phyloP scores from a whole-genome alignment of 2,113 vertebrate genomes.

The Muscicapa adusta region DNA sequence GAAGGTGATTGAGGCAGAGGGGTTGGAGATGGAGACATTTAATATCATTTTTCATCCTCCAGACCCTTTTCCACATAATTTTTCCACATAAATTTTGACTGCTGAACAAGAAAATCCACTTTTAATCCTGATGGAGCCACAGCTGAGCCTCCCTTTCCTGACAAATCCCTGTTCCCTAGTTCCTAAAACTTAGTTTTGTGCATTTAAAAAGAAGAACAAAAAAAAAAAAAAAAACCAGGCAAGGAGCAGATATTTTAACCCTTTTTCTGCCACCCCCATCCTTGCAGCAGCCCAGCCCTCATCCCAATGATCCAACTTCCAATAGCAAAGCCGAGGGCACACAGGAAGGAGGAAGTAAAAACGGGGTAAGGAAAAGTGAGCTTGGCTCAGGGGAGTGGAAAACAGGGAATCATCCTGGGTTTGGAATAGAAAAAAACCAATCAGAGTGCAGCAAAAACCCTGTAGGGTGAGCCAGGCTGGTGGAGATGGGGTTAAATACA shows the following conservation, averaged over 20 bases:
- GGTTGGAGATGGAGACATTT: fast-evolving
- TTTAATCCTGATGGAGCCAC: not conserved
- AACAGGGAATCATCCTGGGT: not conserved
- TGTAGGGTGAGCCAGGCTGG: not conserved
- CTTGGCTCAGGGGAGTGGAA: constrained; percentile 1
- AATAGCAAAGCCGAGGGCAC: constrained; percentile 68
- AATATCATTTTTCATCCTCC: not conserved
- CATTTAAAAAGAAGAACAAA: not conserved
- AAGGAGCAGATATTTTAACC: constrained; percentile 44
- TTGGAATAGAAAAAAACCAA: too few relatives aligned
- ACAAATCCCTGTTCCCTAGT: not conserved
- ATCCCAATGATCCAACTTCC: constrained; percentile 68
- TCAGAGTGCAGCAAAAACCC: fast-evolving
- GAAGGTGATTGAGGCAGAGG: not conserved
- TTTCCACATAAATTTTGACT: not conserved
- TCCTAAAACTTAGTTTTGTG: constrained; percentile 33
- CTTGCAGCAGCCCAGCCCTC: constrained; percentile 75
- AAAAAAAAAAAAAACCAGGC: not conserved
- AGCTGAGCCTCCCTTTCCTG: constrained; percentile 16
- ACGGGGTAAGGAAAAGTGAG: constrained; percentile 67
- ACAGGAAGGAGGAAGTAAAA: constrained; percentile 69
- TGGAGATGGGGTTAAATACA: not conserved
- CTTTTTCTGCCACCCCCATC: constrained; percentile 67
- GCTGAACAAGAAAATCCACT: constrained; percentile 49
- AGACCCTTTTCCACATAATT: fast-evolving